Evolutionary conservation across 2,888 invertebrate genomes (phyloP), one percentile per base, ranked within the genome.

Genomic region (Sturmia bella): DNA sequence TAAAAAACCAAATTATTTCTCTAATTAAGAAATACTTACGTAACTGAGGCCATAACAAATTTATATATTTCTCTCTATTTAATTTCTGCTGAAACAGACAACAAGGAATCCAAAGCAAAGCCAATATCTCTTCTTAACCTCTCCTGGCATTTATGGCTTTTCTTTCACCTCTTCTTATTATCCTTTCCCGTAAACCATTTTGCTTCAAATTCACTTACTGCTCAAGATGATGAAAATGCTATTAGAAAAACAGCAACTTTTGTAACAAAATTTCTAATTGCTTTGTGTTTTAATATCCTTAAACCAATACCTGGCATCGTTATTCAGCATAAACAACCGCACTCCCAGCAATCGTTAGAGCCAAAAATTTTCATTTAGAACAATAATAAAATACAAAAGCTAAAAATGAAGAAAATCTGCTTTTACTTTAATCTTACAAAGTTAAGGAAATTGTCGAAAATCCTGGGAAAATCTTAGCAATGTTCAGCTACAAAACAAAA

Each of bases 241-340:
- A 43, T 77, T 64, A 69, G 37, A 74, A 77, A 77, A 69, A 27
- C 73, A 74, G 27, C 73, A 74, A 39, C 69, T 74, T 74, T 69
- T 52, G 32, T 48, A 56, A 19, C 48, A 74, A 32, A 64, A 70
- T 72, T 74, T 82, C 74, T 82, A 82, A 82, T 82, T 82, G 82
- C 70, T 75, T 70, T 78, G 74, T 45, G 54, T 75, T 82, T 82
- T 82, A 78, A 82, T 82, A 78, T 82, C 78, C 70, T 82, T 78
- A 78, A 82, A 82, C 64, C 74, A 78, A 82, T 78, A 78, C 69
- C 74, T 59, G 70, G 48, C 56, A 64, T 39, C 6, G n/a, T n/a
- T n/a, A 32, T 32, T 7, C 7, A 32, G 7, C 1, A 3, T 9
- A 17, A 68, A 41, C 75, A 76, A 63, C 27, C 59, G 15, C 80